Evolutionary conservation across 2,113 vertebrate genomes (phyloP), one percentile per base, ranked within the genome.

Genomic region (Oceanites oceanicus): DNA sequence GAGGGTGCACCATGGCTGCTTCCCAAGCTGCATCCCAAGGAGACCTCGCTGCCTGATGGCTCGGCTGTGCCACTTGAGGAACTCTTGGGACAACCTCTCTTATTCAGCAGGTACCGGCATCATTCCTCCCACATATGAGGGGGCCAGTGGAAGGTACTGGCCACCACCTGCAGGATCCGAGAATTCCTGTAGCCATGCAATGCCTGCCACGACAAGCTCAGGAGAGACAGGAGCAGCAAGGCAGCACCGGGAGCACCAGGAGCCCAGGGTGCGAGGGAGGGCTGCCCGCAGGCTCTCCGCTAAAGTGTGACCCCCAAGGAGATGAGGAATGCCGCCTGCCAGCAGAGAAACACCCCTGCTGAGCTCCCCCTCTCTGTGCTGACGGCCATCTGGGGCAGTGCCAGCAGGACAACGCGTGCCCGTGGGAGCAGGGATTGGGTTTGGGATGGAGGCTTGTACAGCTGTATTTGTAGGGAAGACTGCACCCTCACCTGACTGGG

Each of bases 301-400:
- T 56, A 2, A 23, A 13, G 2, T 6, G 15, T 22, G 18, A n/a
- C 53, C 42, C 42, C 13, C 2, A 0, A 63, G 49, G 23, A 56
- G 36, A 17, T 0, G 3, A 34, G 32, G 50, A 70, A 50, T 16
- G 13, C 27, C 36, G 68, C 52, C 77, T 53, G 42, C 26, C 63
- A 40, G 47, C 59, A 38, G 42, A 67, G 53, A 25, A 56, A 77
- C 0, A 1, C 13, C 4, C 0, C 29, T 2, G 0, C 52, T 58
- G 68, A 84, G n/a, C 38, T 36, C 16, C 47, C 30, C 19, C 25
- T 65, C 20, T 29, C 32, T 19, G 20, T 1, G 2, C 44, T 34
- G n/a, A 4, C 9, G 65, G 49, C 58, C 40, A 14, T 5, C 73
- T 20, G 3, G 1, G 14, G 49, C 53, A 53, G 58, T 15, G 42